Conservation (phyloP, 2,797 vertebrate genomes). For the Ibycter americanus region DNA sequence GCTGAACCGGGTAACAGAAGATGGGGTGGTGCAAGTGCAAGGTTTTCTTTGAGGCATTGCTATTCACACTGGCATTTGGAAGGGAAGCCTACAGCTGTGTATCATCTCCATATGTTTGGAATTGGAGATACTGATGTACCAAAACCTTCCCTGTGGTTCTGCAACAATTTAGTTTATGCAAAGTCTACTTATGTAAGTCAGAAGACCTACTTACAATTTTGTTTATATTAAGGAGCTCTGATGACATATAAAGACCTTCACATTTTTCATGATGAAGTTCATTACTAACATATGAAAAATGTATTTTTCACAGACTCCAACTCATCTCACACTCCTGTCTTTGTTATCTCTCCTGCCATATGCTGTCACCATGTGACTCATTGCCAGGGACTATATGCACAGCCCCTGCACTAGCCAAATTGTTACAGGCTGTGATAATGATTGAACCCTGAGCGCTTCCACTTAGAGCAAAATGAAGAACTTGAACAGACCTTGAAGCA, state of each 20-base stretch:
- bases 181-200: neutral
- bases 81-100: neutral
- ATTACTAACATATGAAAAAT: neutral
- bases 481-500: neutral
- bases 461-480: neutral
- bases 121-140: neutral
- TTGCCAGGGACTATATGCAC: neutral
- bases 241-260: neutral
- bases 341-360: constrained; percentile 7
- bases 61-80: neutral
- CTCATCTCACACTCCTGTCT: constrained; percentile 2
- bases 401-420: neutral
- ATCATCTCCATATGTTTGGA: neutral
- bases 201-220: neutral
- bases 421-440: neutral
- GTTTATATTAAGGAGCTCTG: constrained; percentile 7
- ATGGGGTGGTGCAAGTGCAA: neutral
- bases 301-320: constrained; percentile 44
- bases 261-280: neutral
- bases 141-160: neutral
- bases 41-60: neutral
- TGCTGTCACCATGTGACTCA: constrained; percentile 14
- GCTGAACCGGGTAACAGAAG: neutral
- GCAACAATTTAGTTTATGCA: neutral
- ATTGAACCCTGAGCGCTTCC: neutral